A percentile compares a stretch with the other conserved stretches of the same genome.
Conservation (phyloP, 30 jellyfish, hydroid and myxozoan genomes). For the Sanderia malayensis region DNA sequence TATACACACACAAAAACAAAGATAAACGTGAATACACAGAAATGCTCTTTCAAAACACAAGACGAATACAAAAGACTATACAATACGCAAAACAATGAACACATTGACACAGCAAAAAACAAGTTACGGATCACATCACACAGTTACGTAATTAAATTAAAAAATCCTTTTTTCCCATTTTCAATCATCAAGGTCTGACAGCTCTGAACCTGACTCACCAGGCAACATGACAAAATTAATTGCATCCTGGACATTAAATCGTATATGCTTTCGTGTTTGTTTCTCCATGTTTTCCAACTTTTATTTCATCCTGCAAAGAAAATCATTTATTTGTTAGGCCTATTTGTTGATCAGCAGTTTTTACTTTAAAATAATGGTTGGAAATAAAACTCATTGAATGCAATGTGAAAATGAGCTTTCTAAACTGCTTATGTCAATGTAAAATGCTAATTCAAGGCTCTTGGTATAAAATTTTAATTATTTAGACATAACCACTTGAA, state of each 20-base stretch:
- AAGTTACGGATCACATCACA: no score
- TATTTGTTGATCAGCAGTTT: slow-evolving; percentile 14
- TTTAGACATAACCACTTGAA: slow-evolving; percentile 9
- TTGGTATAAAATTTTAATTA: slow-evolving; percentile 5
- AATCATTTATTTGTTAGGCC: slow-evolving; percentile 16
- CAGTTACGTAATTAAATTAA: no score
- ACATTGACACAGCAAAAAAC: not conserved
- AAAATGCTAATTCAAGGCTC: slow-evolving; percentile 10
- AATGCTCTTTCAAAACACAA: no score
- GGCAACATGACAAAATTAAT: slow-evolving; percentile 15
- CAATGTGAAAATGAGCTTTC: slow-evolving; percentile 18
- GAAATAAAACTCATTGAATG: slow-evolving; percentile 8
- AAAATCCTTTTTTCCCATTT: not conserved
- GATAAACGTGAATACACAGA: no score
- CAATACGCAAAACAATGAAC: not conserved
- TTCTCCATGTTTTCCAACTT: slow-evolving; percentile 9
- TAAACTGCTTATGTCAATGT: slow-evolving; percentile 13
- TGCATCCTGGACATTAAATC: slow-evolving; percentile 19
- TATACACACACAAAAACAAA: slow-evolving; percentile 1
- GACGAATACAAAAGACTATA: no score
- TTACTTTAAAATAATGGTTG: slow-evolving; percentile 14
- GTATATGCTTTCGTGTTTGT: slow-evolving; percentile 6
- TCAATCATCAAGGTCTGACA: slow-evolving; percentile 21
- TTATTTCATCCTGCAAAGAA: slow-evolving; percentile 9
- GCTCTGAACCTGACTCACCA: slow-evolving; percentile 25